A percentile compares a stretch with the other conserved stretches of the same genome.
Conservation (phyloP, 2,888 invertebrate species). For the Tenthredo notha region DNA sequence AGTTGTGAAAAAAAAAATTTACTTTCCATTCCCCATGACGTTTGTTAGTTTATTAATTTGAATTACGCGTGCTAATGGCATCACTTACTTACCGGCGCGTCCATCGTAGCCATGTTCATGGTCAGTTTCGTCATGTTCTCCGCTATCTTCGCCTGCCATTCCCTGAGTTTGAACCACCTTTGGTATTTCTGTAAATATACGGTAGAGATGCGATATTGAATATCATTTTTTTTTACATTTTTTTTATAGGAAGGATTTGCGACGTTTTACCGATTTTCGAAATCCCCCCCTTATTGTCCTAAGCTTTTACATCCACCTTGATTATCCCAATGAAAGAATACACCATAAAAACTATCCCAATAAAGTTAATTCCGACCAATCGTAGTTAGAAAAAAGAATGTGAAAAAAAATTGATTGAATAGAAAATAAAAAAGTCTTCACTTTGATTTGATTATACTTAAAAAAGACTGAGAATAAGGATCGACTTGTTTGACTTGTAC, state of each 20-base stretch:
- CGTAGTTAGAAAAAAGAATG: not conserved
- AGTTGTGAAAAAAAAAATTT: not conserved
- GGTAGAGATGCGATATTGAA: not conserved
- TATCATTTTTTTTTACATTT: not conserved
- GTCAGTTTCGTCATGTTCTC: slow-evolving; percentile 81
- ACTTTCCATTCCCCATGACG: not conserved
- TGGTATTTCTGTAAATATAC: slow-evolving; percentile 84
- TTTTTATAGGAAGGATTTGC: not conserved
- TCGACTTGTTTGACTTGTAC: not conserved
- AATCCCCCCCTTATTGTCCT: not conserved
- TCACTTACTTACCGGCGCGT: slow-evolving; percentile 90
- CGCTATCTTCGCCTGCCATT: slow-evolving; percentile 78
- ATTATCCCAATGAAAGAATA: no score
- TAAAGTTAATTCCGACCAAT: not conserved
- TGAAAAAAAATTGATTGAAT: not conserved
- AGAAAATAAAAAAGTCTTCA: not conserved
- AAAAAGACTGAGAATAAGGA: not conserved
- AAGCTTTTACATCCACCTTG: no score
- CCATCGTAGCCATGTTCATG: slow-evolving; percentile 83
- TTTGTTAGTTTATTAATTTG: not conserved
- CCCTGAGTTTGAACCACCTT: slow-evolving; percentile 85
- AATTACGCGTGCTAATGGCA: slow-evolving; percentile 66
- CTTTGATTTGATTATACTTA: not conserved
- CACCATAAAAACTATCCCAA: not conserved
- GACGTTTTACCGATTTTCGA: not conserved